Evolutionary conservation across 2,888 invertebrate genomes (phyloP).

Genomic region (Alcis repandata): DNA sequence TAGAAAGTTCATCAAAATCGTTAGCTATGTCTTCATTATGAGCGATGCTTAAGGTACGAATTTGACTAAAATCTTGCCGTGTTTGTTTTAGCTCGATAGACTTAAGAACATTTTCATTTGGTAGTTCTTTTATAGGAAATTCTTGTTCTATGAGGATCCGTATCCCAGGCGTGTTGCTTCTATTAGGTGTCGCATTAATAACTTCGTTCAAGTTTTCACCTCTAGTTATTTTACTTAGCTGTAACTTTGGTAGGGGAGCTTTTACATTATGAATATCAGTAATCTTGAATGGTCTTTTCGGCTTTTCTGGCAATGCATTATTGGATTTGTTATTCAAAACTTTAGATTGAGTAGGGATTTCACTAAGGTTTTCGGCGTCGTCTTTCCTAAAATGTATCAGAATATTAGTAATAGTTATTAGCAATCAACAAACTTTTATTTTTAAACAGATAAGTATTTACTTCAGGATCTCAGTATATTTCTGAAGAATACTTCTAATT

Average conservation of each 20-base stretch:
- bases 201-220: conserved; percentile 6
- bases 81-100: background rate
- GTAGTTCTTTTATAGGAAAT: background rate
- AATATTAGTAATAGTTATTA: background rate
- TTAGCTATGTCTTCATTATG: conserved; percentile 6
- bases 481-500: conserved; percentile 64
- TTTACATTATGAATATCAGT: conserved; percentile 64
- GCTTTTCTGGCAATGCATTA: conserved; percentile 44
- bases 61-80: conserved; percentile 4
- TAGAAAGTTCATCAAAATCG: conserved; percentile 8
- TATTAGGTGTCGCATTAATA: background rate
- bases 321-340: conserved; percentile 13
- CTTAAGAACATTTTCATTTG: background rate
- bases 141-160: background rate
- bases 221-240: conserved; percentile 41
- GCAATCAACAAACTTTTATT: background rate
- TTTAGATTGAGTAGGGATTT: conserved; percentile 26
- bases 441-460: conserved; percentile 36
- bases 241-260: conserved; percentile 53
- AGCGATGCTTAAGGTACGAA: background rate
- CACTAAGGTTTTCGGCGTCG: conserved; percentile 16
- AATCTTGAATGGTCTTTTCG: conserved; percentile 70
- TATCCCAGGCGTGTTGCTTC: background rate
- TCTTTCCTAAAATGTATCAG: conserved; percentile 48
- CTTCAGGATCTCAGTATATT: conserved; percentile 66